Evolutionary conservation across 2,888 invertebrate genomes (phyloP), one percentile per base, ranked within the genome.

Genomic region (Chrysolina haemoptera): DNA sequence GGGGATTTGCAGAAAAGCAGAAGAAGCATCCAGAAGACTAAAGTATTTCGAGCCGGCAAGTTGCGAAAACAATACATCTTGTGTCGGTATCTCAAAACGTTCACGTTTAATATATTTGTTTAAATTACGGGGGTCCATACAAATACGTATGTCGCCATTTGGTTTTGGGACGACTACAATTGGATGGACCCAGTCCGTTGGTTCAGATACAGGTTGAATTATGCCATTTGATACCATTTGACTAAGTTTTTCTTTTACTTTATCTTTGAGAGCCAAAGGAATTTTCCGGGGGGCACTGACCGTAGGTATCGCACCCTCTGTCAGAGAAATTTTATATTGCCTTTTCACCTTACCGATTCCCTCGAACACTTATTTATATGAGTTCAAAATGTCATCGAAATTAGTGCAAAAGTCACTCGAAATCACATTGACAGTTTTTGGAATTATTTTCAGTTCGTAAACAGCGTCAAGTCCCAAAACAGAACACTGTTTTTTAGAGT

Each of bases 91-190:
- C 4, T 71, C 16, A 66, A 71, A 74, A 14, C 40, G n/a, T 50
- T 74, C 70, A 12, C 74, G 70, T 27, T 70, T 70, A n/a, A 70
- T 48, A 59, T 66, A 70, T 62, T 68, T 55, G 63, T 72, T 69
- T 41, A 71, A 46, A 53, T 40, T 67, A 53, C 62, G 20, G 77
- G n/a, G 76, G 43, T 76, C 77, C 74, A 76, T 77, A 27, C 77
- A 76, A n/a, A 77, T 68, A 18, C 77, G 41, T 50, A 76, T 70
- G 59, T 76, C 71, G n/a, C 67, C 73, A 76, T 76, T 74, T 46
- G 53, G 63, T 72, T 77, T 77, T 0, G 75, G 73, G 8, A 71
- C 74, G 5, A 74, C 64, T 18, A 74, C 68, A 53, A 75, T 68
- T 5, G 68, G 68, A 68, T 75, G 43, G 35, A 71, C 70, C 76